Evolutionary conservation across 2,797 vertebrate genomes (phyloP).

Genomic region (Steatocranus sp.): DNA sequence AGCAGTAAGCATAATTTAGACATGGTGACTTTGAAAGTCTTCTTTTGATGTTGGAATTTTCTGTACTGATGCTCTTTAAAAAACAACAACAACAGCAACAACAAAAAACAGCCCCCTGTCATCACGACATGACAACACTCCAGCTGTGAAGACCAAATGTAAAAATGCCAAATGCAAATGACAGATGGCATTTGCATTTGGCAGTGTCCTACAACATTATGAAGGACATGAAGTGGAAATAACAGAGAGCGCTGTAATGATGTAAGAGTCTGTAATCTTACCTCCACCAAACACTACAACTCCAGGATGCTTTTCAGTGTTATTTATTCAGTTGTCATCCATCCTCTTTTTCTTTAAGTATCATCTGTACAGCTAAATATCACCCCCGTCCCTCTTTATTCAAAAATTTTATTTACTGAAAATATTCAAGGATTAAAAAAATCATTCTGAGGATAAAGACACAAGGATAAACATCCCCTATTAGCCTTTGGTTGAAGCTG

Average conservation of each 20-base stretch:
- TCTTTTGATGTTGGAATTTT: neutral
- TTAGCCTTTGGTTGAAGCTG: neutral
- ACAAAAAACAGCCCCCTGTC: neutral
- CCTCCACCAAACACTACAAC: slow-evolving; percentile 29
- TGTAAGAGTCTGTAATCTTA: slow-evolving; percentile 47
- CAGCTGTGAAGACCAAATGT: neutral
- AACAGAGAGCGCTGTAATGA: slow-evolving; percentile 1
- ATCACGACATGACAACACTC: neutral
- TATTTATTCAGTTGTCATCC: slow-evolving; percentile 2
- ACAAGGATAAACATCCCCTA: neutral
- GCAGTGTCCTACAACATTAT: neutral
- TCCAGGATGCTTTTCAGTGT: neutral
- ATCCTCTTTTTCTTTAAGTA: neutral
- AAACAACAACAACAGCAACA: accelerated
- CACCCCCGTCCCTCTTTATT: neutral
- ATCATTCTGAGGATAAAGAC: neutral
- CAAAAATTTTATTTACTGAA: neutral
- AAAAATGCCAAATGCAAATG: slow-evolving; percentile 30
- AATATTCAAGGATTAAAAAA: neutral
- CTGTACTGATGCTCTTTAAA: neutral
- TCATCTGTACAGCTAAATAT: neutral
- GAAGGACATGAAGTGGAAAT: slow-evolving; percentile 18
- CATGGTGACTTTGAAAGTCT: neutral
- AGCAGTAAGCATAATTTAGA: neutral
- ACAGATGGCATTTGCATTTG: slow-evolving; percentile 12